Percentiles rank a stretch among this genome's conserved stretches.
phyloP scores from a whole-genome alignment of 2,888 invertebrate genomes.

The Lydus trimaculatus region DNA sequence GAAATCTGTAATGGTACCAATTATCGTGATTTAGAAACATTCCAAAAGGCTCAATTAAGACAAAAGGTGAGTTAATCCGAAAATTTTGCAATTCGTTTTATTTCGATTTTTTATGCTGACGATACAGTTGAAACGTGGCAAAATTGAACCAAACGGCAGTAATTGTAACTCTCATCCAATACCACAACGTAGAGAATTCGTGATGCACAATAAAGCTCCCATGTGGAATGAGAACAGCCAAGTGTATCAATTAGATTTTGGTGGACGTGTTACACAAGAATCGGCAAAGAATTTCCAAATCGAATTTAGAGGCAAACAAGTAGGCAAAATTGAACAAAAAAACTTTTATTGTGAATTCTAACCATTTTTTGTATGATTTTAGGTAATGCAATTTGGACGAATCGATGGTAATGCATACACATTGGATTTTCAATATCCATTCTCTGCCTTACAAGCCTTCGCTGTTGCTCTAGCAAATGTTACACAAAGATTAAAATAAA shows the following conservation, averaged over 20 bases:
- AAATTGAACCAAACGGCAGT: constrained; percentile 64
- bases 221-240: constrained; percentile 98
- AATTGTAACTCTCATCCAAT: constrained; percentile 60
- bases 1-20: constrained; percentile 73
- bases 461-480: constrained; percentile 97
- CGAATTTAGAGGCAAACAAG: constrained; percentile 95
- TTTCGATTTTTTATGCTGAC: constrained; percentile 21
- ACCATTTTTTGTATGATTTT: constrained; percentile 42
- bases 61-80: constrained; percentile 81
- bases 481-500: constrained; percentile 90
- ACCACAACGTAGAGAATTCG: constrained; percentile 77
- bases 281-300: constrained; percentile 99
- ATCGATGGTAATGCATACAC: constrained; percentile 99
- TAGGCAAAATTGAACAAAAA: constrained; percentile 56
- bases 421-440: constrained; percentile 98
- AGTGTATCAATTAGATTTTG: constrained; percentile 98
- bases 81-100: constrained; percentile 10
- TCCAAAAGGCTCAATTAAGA: constrained; percentile 89
- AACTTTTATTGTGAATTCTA: background rate
- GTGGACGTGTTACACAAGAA: constrained; percentile 98
- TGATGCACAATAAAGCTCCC: constrained; percentile 94
- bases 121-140: constrained; percentile 80
- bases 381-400: constrained; percentile 99
- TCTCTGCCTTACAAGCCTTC: constrained; percentile 98
- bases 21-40: constrained; percentile 87